Evolutionary conservation across 1,140 invertebrate species (phyloP), one percentile per base, ranked within the genome.

Genomic region (Anthonomus grandis): DNA sequence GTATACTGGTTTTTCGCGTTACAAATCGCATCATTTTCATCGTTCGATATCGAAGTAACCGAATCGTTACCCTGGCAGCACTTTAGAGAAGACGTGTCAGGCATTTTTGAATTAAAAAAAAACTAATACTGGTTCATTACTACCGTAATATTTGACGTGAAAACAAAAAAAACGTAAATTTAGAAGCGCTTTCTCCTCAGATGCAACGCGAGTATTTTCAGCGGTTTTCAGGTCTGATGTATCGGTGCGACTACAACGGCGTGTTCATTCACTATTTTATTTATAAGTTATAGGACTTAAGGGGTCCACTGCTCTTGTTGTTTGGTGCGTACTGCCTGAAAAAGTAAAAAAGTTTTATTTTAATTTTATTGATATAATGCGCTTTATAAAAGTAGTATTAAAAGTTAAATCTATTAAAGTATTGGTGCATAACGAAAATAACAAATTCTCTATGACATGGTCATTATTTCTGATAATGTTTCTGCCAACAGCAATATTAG

Each of bases 41-140:
- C 49, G 3, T 36, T 41, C 22, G 52, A 36, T 23, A 44, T 17
- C 9, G 64, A 66, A 10, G 51, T 47, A n/a, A 60, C 36, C 8
- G 64, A 66, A n/a, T 62, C 62, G 37, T 57, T 64, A 45, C 63
- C 63, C 42, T 66, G 63, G 31, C 64, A 66, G 48, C 64, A 66
- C 25, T 57, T 62, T 25, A 66, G 42, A 15, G 57, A 44, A 6
- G 10, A n/a, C 4, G 27, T 15, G 38, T 56, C 53, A 4, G 51
- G 24, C 51, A 44, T 53, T 41, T 39, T 51, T 8, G 8, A 12
- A 12, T 45, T 21, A 22, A 22, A 12, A 45, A 22, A 3, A 3
- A 1, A 12, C 23, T 23, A 8, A 21, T 45, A 45, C 19, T 12
- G 8, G 21, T 18, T 9, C 8, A 6, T 1, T 9, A 21, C 5